A percentile compares a stretch with the other conserved stretches of the same genome.
These are phyloP conservation scores for Gallinago media DNA, from an alignment of 2,113 vertebrate genomes.

Conservation along the genomic window DNA sequence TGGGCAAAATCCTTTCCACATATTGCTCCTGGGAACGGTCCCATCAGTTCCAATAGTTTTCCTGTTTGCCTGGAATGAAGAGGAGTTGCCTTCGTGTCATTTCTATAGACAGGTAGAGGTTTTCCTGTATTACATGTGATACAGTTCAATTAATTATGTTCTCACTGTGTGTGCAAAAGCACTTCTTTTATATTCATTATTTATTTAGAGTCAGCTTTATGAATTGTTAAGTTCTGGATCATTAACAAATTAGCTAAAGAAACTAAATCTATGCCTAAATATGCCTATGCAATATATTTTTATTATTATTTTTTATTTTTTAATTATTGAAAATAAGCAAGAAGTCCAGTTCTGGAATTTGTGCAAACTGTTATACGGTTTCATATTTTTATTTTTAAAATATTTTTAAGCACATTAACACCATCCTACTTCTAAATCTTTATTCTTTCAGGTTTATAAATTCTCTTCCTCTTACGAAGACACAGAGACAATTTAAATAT, in stretches of 20 bases:
- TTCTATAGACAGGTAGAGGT: background rate
- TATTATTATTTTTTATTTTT: background rate
- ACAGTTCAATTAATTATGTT: background rate
- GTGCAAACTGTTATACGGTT: background rate
- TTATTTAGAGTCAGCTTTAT: background rate
- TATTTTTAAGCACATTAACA: conserved; percentile 39
- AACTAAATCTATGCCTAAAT: background rate
- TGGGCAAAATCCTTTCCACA: background rate
- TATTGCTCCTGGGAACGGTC: background rate
- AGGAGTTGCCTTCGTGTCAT: background rate
- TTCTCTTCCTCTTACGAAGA: conserved; percentile 37
- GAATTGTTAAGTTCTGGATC: background rate
- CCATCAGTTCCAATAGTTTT: background rate
- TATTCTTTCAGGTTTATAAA: conserved; percentile 48
- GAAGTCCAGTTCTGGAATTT: background rate
- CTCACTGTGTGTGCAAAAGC: fast-evolving
- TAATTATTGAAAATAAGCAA: background rate
- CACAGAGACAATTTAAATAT: conserved; percentile 67
- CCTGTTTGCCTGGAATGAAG: background rate
- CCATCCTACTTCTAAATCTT: conserved; percentile 48
- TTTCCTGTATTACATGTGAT: background rate
- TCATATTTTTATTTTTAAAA: conserved; percentile 15
- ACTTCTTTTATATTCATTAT: background rate
- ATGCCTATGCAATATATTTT: background rate
- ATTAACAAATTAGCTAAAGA: background rate